These are phyloP conservation scores for Harmothoe impar DNA, from an alignment of 2,888 invertebrate species.

Conservation along the genomic window DNA sequence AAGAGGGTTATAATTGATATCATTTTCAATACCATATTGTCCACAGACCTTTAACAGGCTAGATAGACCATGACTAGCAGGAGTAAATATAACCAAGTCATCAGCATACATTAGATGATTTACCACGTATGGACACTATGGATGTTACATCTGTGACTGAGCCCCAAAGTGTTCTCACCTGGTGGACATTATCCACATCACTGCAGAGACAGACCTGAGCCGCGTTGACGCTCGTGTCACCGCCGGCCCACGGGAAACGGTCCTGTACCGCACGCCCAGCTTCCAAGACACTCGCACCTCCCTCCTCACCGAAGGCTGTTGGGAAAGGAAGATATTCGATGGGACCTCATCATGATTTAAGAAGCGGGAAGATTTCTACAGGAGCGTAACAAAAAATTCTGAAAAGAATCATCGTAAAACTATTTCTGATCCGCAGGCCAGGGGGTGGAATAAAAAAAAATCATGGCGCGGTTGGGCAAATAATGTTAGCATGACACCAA, in stretches of 20 bases:
- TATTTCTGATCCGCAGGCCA: not conserved
- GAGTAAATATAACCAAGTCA: no score
- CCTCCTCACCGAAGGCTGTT: not conserved
- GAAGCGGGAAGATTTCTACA: not conserved
- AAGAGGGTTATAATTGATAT: no score
- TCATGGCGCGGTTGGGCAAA: no score
- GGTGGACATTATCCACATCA: not conserved
- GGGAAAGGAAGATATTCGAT: not conserved
- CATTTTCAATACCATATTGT: no score
- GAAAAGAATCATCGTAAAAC: not conserved
- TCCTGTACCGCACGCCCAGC: not conserved
- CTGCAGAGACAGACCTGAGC: not conserved
- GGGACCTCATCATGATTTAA: not conserved
- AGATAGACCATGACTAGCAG: no score
- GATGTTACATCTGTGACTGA: no score
- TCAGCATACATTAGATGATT: no score
- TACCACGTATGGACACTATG: no score
- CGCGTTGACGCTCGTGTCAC: not conserved
- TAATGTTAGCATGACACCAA: no score
- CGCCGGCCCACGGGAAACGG: not conserved
- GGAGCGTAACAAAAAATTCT: not conserved
- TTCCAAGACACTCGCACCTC: not conserved
- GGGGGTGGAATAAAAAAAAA: no score
- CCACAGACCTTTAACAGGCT: no score
- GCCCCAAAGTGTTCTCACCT: not conserved